phyloP scores from a whole-genome alignment of 1,140 invertebrate species.

The Drosophila kohkoa region DNA sequence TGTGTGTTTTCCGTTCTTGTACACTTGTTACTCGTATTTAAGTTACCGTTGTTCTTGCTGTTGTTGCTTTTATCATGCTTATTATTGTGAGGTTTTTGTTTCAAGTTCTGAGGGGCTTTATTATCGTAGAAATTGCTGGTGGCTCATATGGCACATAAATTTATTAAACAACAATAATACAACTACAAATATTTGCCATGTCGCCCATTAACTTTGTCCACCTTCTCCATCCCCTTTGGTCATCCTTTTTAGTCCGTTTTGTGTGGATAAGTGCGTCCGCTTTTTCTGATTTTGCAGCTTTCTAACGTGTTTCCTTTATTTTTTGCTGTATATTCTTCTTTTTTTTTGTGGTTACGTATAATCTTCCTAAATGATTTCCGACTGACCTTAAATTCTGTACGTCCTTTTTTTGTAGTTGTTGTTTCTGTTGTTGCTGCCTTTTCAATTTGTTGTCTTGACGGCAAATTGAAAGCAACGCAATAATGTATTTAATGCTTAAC shows the following conservation, averaged over 20 bases:
- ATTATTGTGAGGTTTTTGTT: conserved; percentile 67
- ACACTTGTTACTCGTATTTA: conserved; percentile 55
- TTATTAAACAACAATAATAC: conserved; percentile 63
- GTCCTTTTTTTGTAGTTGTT: conserved; percentile 5
- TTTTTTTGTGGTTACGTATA: conserved; percentile 32
- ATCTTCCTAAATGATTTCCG: conserved; percentile 32
- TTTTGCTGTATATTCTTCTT: conserved; percentile 6
- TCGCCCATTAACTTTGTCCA: conserved; percentile 14
- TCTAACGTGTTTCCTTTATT: conserved; percentile 35
- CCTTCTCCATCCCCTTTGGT: neutral
- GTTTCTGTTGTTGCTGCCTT: conserved; percentile 9
- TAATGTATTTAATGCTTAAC: conserved; percentile 1
- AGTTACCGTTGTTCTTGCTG: conserved; percentile 45
- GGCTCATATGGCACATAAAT: conserved; percentile 69
- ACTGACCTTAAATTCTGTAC: conserved; percentile 50
- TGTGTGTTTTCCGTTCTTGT: conserved; percentile 34
- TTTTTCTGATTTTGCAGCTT: conserved; percentile 33
- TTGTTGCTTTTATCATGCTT: conserved; percentile 73
- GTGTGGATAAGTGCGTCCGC: conserved; percentile 25
- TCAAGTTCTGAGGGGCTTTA: conserved; percentile 58
- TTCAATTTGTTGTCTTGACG: conserved; percentile 49
- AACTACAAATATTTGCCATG: conserved; percentile 36
- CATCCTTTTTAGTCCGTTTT: conserved; percentile 20
- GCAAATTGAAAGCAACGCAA: conserved; percentile 1
- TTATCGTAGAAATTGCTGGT: conserved; percentile 51